A percentile compares a stretch with the other conserved stretches of the same genome.
Evolutionary conservation across 1,140 invertebrate genomes (phyloP).

Genomic region (Trachymyrmex cornetzi): DNA sequence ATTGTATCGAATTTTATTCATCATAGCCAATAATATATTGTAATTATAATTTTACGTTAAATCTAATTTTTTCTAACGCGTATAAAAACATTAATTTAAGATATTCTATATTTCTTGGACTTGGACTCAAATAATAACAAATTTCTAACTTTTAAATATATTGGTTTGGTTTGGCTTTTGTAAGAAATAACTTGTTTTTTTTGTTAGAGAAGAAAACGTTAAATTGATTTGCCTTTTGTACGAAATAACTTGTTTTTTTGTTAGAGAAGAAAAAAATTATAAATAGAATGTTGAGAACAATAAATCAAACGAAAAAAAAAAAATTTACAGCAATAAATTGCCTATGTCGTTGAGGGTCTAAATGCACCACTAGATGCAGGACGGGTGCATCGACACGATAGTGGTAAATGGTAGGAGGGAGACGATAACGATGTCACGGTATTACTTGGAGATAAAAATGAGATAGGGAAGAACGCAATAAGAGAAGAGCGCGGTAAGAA

Average conservation of each 20-base stretch:
- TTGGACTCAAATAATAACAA: neutral
- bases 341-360: neutral
- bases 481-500: constrained; percentile 4
- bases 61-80: neutral
- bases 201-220: neutral
- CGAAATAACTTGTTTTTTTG: neutral
- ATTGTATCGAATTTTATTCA: no score
- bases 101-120: no score
- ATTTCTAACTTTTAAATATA: neutral
- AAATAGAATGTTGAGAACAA: neutral
- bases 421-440: constrained; percentile 1
- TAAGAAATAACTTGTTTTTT: neutral
- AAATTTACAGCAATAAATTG: neutral
- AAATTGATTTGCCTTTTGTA: neutral
- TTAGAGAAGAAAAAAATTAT: neutral
- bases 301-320: neutral
- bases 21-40: no score
- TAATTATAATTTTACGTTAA: neutral
- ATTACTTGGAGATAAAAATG: constrained; percentile 9
- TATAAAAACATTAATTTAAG: neutral
- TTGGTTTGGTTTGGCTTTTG: neutral
- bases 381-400: constrained; percentile 24
- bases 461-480: constrained; percentile 33
- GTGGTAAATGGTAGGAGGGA: constrained; percentile 11
- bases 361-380: neutral